Evolutionary conservation across 2,113 vertebrate genomes (phyloP).

Genomic region (Blennius ocellaris): DNA sequence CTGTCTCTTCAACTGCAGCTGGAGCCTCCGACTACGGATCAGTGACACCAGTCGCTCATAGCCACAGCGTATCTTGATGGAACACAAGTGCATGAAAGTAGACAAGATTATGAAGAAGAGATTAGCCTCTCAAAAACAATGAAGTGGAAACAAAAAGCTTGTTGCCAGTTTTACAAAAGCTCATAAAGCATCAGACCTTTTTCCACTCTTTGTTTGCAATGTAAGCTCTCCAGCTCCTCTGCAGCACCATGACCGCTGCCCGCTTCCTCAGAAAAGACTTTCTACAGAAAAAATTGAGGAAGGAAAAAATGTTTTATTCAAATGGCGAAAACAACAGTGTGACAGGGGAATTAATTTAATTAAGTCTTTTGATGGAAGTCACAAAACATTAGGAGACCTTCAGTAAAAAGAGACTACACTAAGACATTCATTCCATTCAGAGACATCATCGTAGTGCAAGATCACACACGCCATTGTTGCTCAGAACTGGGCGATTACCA

Average conservation of each 20-base stretch:
- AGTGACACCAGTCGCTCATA: conserved; percentile 87
- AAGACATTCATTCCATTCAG: too few species aligned
- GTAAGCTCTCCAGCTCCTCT: conserved; percentile 89
- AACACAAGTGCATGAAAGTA: not conserved
- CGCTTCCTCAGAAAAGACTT: conserved; percentile 88
- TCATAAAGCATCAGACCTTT: conserved; percentile 78
- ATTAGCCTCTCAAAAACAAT: not conserved
- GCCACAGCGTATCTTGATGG: conserved; percentile 81
- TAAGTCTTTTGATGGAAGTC: too few species aligned
- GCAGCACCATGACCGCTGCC: conserved; percentile 85
- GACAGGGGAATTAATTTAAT: too few species aligned
- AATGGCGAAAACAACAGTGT: too few species aligned
- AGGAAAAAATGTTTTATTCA: too few species aligned
- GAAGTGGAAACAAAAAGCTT: not conserved
- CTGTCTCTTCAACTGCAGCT: conserved; percentile 72
- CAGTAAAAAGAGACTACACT: too few species aligned
- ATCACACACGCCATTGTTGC: too few species aligned
- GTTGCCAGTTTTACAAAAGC: not conserved
- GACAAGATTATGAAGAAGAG: not conserved
- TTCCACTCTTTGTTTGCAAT: conserved; percentile 64
- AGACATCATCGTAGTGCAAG: too few species aligned
- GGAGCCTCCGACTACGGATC: conserved; percentile 76
- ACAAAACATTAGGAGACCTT: too few species aligned
- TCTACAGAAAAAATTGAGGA: conserved; percentile 73
- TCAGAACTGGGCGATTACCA: too few species aligned